A percentile compares a stretch with the other conserved stretches of the same genome.
Evolutionary conservation across 2,888 invertebrate species (phyloP).

Genomic region (Ashinkailepas kermadecensis): DNA sequence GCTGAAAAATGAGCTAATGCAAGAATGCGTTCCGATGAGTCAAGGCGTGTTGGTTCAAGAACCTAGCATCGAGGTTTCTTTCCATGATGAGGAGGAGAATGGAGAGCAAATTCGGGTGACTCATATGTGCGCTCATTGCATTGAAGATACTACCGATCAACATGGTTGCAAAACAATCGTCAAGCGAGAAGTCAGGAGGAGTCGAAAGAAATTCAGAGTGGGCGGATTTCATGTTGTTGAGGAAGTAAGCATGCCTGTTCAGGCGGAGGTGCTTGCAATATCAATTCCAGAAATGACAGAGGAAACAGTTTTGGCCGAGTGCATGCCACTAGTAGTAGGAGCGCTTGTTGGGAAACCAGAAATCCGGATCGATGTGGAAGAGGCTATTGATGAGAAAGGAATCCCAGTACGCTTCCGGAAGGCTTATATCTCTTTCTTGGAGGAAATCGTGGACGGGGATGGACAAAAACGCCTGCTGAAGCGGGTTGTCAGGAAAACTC

Average conservation of each 20-base stretch:
- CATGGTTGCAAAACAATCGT: background rate
- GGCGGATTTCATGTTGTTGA: background rate
- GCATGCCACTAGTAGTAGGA: background rate
- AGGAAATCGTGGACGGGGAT: background rate
- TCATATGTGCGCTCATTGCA: no score
- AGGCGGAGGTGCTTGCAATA: background rate
- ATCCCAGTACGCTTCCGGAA: background rate
- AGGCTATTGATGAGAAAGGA: background rate
- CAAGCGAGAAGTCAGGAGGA: background rate
- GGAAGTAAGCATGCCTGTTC: background rate
- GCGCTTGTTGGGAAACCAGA: background rate
- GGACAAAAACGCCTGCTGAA: background rate
- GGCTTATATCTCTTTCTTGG: background rate
- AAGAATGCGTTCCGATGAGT: background rate
- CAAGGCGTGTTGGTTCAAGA: background rate
- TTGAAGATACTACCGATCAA: background rate
- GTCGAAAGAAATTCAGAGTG: background rate
- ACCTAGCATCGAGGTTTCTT: background rate
- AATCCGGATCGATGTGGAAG: background rate
- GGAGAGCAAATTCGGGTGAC: no score
- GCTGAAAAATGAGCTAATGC: background rate
- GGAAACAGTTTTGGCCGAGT: background rate
- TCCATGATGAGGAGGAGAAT: no score
- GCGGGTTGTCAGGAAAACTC: background rate
- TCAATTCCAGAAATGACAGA: background rate